Conservation (phyloP, 92 coral and sea anemone genomes). For the Epizoanthus rinbou region DNA sequence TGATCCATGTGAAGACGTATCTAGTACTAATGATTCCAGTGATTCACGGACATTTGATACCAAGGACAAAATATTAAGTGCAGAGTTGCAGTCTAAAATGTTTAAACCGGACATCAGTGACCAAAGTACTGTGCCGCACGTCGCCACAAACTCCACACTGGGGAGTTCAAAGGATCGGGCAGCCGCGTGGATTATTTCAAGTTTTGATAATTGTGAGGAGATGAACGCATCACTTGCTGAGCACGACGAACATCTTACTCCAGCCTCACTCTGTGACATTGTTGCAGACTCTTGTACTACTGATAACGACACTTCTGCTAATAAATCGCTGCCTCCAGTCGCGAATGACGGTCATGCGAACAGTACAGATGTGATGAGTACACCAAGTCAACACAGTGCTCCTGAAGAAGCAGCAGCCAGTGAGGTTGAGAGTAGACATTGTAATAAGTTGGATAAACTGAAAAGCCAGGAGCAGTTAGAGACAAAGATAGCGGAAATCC, state of each 20-base stretch:
- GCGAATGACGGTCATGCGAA: background rate
- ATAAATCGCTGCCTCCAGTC: background rate
- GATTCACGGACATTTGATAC: background rate
- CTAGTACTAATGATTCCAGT: background rate
- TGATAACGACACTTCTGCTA: background rate
- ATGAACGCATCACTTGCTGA: background rate
- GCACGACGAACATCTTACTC: background rate
- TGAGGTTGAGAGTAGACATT: too few relatives aligned
- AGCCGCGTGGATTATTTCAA: conserved; percentile 26
- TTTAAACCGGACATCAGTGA: background rate
- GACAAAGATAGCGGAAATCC: background rate
- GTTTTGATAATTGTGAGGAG: conserved; percentile 26
- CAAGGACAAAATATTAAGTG: background rate
- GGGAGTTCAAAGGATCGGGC: background rate
- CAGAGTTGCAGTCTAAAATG: background rate
- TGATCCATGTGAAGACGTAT: background rate
- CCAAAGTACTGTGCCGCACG: background rate
- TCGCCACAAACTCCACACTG: background rate
- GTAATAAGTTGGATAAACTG: background rate
- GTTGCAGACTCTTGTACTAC: background rate
- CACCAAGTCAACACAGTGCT: background rate
- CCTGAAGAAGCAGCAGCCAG: background rate
- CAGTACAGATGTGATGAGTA: background rate
- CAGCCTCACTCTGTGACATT: background rate
- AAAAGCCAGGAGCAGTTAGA: background rate